Evolutionary conservation across 2,888 invertebrate species (phyloP), one percentile per base, ranked within the genome.

Genomic region (Parnassius apollo): DNA sequence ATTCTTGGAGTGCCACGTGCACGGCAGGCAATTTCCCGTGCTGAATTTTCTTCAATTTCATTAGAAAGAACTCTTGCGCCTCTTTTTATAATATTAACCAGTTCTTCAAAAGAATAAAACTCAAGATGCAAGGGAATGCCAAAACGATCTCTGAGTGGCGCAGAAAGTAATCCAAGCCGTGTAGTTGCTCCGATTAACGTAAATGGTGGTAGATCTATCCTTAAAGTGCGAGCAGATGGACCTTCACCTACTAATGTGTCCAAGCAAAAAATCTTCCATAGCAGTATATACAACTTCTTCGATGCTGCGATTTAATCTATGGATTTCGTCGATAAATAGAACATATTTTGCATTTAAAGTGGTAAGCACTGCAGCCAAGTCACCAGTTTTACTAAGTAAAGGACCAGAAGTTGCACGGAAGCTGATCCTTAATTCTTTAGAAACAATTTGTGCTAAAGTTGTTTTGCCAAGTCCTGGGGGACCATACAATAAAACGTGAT

Each of bases 391-490:
- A 7, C 18, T 45, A 25, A 59, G 44, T 42, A 52, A 25, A 22
- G 59, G 59, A 48, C 59, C 59, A 11, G 59, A 59, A 18, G 52
- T 59, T 4, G 45, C 9, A n/a, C 53, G 50, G 2, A 59, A n/a
- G 18, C 44, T 45, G 2, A 59, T 53, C 7, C 52, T 45, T 42
- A 59, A 13, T 53, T 59, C 59, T 2, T 53, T 52, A 12, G 59
- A 42, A 9, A 59, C 42, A 18, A 59, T 59, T 2, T 59, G 12
- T 8, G 59, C 52, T 9, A 59, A n/a, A 42, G 59, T 59, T 11
- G 59, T 59, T 59, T 59, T 59, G 8, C 59, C 59, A 35, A 59
- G 22, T n/a, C 59, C 50, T 10, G 59, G 59, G n/a, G 51, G 59
- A 12, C 59, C 59, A 51, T 35, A 42, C 13, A 59, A 22, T 50